Conservation (phyloP, 2,113 vertebrate species). For the Merops nubicus region DNA sequence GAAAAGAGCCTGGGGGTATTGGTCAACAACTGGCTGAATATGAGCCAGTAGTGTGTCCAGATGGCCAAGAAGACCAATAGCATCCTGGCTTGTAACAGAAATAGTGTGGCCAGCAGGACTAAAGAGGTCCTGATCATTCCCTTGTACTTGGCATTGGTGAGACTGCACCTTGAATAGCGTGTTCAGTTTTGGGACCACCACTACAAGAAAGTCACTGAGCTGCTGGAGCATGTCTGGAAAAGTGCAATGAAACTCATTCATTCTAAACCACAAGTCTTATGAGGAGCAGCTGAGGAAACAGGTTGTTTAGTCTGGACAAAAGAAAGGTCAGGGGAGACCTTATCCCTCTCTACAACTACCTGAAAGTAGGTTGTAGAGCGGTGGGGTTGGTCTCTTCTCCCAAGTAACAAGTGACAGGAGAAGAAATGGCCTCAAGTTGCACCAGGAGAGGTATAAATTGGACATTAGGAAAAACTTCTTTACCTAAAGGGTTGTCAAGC, state of each 20-base stretch:
- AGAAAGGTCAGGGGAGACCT: neutral
- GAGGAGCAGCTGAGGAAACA: neutral
- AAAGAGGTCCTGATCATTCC: neutral
- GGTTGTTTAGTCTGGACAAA: neutral
- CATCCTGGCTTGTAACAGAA: neutral
- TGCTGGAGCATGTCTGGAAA: neutral
- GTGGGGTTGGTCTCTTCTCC: neutral
- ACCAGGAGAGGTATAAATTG: neutral
- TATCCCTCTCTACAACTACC: neutral
- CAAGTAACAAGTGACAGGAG: neutral
- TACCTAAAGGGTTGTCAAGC: neutral
- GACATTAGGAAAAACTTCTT: neutral
- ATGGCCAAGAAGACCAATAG: neutral
- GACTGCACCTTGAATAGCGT: accelerated
- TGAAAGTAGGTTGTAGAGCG: neutral
- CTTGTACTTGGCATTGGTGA: neutral
- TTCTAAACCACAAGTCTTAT: neutral
- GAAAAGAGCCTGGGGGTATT: neutral
- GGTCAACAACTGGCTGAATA: neutral
- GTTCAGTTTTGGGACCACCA: neutral
- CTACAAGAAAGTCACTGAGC: neutral
- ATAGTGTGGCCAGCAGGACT: neutral
- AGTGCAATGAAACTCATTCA: neutral
- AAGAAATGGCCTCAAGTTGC: neutral
- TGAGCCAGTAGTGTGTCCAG: neutral